Evolutionary conservation across 2,888 invertebrate genomes (phyloP).

Genomic region (Polietes domitor): DNA sequence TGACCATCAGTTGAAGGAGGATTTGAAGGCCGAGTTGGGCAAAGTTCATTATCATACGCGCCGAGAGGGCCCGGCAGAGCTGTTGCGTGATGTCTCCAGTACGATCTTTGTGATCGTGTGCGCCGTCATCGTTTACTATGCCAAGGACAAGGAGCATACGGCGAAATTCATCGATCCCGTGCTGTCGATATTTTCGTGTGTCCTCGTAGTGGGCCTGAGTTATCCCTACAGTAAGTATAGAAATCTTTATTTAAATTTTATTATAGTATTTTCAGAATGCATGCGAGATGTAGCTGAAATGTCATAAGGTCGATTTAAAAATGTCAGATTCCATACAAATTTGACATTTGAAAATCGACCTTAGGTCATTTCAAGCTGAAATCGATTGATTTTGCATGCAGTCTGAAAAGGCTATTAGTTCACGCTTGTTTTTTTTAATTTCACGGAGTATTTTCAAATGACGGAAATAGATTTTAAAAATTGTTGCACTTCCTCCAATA

Average conservation of each 20-base stretch:
- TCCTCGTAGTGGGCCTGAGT: conserved; percentile 87
- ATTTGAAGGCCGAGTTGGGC: conserved; percentile 70
- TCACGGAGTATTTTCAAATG: too few relatives aligned
- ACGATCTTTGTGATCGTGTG: conserved; percentile 89
- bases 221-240: conserved; percentile 89
- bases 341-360: too few relatives aligned
- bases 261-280: too few relatives aligned
- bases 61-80: conserved; percentile 84
- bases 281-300: too few relatives aligned
- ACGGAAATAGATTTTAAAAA: too few relatives aligned
- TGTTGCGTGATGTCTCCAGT: conserved; percentile 84
- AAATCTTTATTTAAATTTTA: neutral
- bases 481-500: too few relatives aligned
- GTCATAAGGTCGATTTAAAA: too few relatives aligned
- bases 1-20: conserved; percentile 71
- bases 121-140: conserved; percentile 84
- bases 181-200: conserved; percentile 88
- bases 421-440: too few relatives aligned
- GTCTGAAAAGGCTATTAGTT: too few relatives aligned
- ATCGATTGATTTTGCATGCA: too few relatives aligned
- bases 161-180: conserved; percentile 89
- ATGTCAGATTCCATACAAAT: too few relatives aligned
- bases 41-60: conserved; percentile 74
- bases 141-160: conserved; percentile 81
- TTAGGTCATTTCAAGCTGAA: too few relatives aligned